Conservation (phyloP, 2,888 invertebrate genomes). For the Amaurobius ferox region DNA sequence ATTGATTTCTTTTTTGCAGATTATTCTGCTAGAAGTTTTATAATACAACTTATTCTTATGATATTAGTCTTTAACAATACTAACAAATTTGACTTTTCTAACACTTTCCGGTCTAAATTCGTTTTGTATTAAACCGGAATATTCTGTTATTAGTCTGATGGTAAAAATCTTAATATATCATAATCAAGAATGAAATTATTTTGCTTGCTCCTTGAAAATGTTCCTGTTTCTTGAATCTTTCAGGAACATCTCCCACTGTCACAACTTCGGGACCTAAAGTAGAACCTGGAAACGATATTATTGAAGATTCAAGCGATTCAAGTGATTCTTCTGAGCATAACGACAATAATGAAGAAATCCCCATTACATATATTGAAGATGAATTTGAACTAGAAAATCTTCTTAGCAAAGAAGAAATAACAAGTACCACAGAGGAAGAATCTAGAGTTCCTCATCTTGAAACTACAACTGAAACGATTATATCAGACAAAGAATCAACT, state of each 20-base stretch:
- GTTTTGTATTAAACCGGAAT: not conserved
- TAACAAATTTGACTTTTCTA: not conserved
- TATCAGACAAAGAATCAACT: not conserved
- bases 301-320: slow-evolving; percentile 20
- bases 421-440: not conserved
- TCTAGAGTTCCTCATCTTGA: not conserved
- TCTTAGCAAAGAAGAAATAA: slow-evolving; percentile 8
- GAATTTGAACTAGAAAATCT: not conserved
- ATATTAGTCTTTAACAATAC: not conserved
- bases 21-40: not conserved
- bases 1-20: slow-evolving; percentile 34
- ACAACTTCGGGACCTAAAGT: slow-evolving; percentile 31
- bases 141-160: not conserved
- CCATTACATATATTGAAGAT: not conserved
- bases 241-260: slow-evolving; percentile 60
- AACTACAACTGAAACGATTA: not conserved
- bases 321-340: slow-evolving; percentile 9
- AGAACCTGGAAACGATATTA: slow-evolving; percentile 35
- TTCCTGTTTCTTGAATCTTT: slow-evolving; percentile 73
- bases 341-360: slow-evolving; percentile 16
- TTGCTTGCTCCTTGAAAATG: slow-evolving; percentile 72
- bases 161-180: slow-evolving; percentile 20
- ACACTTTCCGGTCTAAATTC: not conserved
- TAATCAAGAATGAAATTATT: slow-evolving; percentile 39
- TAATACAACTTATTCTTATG: slow-evolving; percentile 21